Evolutionary conservation across 2,888 invertebrate species (phyloP).

Genomic region (Aleiodes alternator): DNA sequence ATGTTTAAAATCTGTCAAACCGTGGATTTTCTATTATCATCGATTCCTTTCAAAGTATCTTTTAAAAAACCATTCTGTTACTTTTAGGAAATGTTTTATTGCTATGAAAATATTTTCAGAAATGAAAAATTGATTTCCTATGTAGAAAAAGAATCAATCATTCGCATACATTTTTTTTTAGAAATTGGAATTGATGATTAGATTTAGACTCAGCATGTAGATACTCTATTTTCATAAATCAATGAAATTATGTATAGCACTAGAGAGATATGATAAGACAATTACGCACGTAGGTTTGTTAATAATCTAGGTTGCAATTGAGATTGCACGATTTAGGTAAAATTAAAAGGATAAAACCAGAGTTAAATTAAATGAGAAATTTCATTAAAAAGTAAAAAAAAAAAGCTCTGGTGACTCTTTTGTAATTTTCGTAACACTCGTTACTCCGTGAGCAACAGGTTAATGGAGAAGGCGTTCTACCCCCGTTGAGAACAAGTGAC

Average conservation of each 20-base stretch:
- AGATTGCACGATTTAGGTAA: conserved; percentile 12
- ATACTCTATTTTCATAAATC: background rate
- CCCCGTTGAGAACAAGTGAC: conserved; percentile 55
- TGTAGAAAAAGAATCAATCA: background rate
- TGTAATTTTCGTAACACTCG: conserved; percentile 50
- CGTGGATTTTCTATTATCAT: no score
- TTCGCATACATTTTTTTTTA: background rate
- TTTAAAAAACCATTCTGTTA: background rate
- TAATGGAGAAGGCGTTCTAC: conserved; percentile 60
- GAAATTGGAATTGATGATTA: background rate
- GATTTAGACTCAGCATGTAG: conserved; percentile 10
- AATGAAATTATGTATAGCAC: background rate
- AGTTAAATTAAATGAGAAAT: background rate
- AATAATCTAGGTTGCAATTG: background rate
- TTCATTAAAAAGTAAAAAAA: background rate
- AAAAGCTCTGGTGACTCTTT: background rate
- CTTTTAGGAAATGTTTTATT: background rate
- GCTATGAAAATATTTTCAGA: conserved; percentile 2
- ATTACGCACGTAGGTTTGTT: background rate
- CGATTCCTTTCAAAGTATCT: no score
- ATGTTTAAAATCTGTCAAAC: background rate
- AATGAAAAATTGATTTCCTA: background rate
- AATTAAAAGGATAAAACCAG: background rate
- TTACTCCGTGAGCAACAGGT: conserved; percentile 69
- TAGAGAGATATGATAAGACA: background rate